A percentile compares a stretch with the other conserved stretches of the same genome.
Conservation (phyloP, 2,113 vertebrate genomes). For the Zingel zingel region DNA sequence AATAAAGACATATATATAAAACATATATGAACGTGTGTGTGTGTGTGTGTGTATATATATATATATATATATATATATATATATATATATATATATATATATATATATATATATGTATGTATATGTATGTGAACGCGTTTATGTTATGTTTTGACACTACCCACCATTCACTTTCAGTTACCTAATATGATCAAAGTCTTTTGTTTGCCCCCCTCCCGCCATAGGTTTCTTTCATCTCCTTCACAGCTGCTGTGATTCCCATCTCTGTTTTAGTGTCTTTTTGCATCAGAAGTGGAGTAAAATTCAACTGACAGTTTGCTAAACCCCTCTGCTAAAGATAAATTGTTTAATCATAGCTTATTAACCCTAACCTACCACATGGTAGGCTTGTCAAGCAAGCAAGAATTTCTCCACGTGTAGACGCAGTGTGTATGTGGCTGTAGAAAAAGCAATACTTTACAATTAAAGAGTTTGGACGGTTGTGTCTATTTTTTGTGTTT, state of each 20-base stretch:
- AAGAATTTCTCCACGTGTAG: no score
- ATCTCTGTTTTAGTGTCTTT: background rate
- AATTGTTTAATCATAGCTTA: no score
- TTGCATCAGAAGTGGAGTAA: slow-evolving; percentile 10
- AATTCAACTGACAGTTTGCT: background rate
- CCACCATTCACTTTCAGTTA: background rate
- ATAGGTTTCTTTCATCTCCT: no score
- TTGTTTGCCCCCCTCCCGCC: background rate
- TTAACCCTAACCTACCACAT: background rate
- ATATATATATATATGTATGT: no score
- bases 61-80: no score
- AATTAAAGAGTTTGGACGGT: no score
- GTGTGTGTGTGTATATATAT: no score
- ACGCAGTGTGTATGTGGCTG: no score
- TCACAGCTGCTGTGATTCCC: background rate
- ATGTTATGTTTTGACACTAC: background rate
- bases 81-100: no score
- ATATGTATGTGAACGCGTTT: no score
- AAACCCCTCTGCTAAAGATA: background rate
- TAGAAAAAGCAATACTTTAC: no score
- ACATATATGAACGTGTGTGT: background rate
- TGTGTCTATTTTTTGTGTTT: no score
- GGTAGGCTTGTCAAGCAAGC: background rate
- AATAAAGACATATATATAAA: background rate
- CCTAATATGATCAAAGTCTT: background rate